Evolutionary conservation across 1,140 invertebrate species (phyloP), one percentile per base, ranked within the genome.

Genomic region (Zaprionus lachaisei): DNA sequence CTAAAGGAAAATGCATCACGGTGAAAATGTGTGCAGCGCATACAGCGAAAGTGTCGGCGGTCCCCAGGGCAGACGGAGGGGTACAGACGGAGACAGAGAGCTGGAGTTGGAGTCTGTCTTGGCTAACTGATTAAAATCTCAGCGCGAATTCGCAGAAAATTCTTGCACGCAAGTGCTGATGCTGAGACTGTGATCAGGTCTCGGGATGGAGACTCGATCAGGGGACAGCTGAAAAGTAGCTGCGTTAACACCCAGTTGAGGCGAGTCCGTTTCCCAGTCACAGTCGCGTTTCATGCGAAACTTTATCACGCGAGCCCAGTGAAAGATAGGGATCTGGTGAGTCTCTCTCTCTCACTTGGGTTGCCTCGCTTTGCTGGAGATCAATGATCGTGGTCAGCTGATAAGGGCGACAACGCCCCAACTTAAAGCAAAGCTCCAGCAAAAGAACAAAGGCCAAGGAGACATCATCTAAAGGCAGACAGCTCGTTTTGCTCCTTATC

Each of bases 261-360:
- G 37, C 77, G 64, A 17, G 17, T 34, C 14, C 55, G 56, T 51
- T 69, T 61, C 44, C 62, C 31, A 34, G 31, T 34, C 31, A 34
- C 31, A 61, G 54, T 28, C 72, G 34, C 71, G 69, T 68, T 89
- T 87, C 84, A 79, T 83, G 84, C 74, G 84, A 90, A 89, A 74
- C 76, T 76, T 89, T 89, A 89, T 90, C 84, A 89, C 84, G 84
- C 84, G 72, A 89, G 81, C 78, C 85, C 89, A 81, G 76, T 65
- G 72, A 12, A 66, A 12, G 84, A 89, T 89, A 89, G 81, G 84
- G 79, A 89, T 89, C 83, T 70, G 14, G 34, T 22, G 47, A 5
- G 57, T 66, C 24, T 63, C 54, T 69, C 37, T 56, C 80, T 80
- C 72, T 80, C 65, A 64, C 17, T 54, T 5, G 69, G n/a, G 38